Percentiles rank a stretch among this genome's conserved stretches.
Conservation (phyloP, 1,140 invertebrate species). For the Gerris buenoi region DNA sequence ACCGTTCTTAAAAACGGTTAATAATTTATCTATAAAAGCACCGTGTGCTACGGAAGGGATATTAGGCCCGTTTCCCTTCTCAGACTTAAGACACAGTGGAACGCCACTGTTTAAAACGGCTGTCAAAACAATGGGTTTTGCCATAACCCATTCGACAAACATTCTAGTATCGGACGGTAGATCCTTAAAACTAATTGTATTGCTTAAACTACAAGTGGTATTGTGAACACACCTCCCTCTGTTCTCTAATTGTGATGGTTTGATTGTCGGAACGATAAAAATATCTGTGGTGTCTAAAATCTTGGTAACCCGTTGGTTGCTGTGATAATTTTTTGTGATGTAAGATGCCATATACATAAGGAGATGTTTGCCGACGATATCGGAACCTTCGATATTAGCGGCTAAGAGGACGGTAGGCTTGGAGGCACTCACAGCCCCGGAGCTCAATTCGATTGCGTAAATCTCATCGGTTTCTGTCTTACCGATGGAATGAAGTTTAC, state of each 20-base stretch:
- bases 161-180: background rate
- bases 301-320: background rate
- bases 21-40: background rate
- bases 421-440: background rate
- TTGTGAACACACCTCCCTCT: background rate
- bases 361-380: background rate
- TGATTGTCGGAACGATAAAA: background rate
- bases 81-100: background rate
- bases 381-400: background rate
- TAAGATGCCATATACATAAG: background rate
- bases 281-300: background rate
- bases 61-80: background rate
- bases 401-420: background rate
- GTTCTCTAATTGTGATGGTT: background rate
- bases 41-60: background rate
- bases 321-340: background rate
- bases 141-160: background rate
- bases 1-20: background rate
- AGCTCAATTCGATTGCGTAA: background rate
- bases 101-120: background rate
- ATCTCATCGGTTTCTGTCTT: background rate
- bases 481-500: background rate
- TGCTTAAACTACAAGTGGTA: background rate
- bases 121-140: background rate
- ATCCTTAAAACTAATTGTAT: background rate